Evolutionary conservation across 1,140 invertebrate genomes (phyloP).

Genomic region (Aricia agestis): DNA sequence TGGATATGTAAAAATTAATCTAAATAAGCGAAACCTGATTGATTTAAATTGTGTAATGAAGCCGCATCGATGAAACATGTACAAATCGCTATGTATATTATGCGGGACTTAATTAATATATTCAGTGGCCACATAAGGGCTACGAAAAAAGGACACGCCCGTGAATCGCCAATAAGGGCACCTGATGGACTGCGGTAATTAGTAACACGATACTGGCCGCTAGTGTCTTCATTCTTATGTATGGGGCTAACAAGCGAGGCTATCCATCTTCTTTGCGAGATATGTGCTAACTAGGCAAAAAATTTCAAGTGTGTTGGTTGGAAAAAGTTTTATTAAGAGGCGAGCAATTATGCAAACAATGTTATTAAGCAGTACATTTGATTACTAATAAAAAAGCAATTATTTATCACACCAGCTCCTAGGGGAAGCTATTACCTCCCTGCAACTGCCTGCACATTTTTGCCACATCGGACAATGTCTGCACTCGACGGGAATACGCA

Average conservation of each 20-base stretch:
- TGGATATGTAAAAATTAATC: not conserved
- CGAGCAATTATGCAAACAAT: no score
- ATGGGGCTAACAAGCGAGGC: not conserved
- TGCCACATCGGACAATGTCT: not conserved
- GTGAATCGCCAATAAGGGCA: not conserved
- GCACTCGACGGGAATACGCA: not conserved
- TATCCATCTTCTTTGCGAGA: not conserved
- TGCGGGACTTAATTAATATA: not conserved
- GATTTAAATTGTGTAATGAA: not conserved
- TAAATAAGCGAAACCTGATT: not conserved
- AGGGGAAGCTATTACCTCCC: no score
- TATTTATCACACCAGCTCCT: no score
- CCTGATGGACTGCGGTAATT: not conserved
- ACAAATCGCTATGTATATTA: slow-evolving; percentile 7
- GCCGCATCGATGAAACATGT: not conserved
- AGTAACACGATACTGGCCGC: not conserved
- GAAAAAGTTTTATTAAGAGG: no score
- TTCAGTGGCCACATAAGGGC: slow-evolving; percentile 1
- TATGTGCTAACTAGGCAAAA: not conserved
- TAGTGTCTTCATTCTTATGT: not conserved
- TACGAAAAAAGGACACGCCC: not conserved
- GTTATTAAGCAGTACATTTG: no score
- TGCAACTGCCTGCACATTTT: not conserved
- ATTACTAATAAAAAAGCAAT: no score
- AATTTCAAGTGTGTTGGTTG: no score